Evolutionary conservation across 2,113 vertebrate species (phyloP), one percentile per base, ranked within the genome.

Genomic region (Pipa parva): DNA sequence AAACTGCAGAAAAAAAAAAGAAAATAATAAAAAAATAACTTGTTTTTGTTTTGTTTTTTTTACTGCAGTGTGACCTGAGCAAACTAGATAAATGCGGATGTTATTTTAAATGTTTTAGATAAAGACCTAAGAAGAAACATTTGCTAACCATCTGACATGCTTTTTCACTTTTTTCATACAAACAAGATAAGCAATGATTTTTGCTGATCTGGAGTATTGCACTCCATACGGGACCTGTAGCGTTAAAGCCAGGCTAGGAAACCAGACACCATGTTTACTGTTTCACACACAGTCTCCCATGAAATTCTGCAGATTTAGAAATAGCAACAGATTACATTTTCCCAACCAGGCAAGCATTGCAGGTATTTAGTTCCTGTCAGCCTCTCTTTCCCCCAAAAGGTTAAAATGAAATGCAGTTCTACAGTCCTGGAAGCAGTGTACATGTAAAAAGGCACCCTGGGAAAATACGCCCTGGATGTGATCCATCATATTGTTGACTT

Each of bases 391-490:
- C 7, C 39, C 11, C 39, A 11, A 18, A 42, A 42, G 39, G 39
- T 6, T 42, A n/a, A 42, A 42, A 42, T 11, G n/a, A 42, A 42
- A n/a, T 13, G 6, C 17, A 15, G 11, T n/a, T n/a, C n/a, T n/a
- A n/a, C n/a, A n/a, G n/a, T n/a, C 15, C 39, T n/a, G 13, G 11
- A 42, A 42, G 17, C 5, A 6, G n/a, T 42, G 15, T 42, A 17
- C 6, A 9, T 21, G 18, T 49, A 20, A 13, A 7, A n/a, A 22
- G 7, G 46, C 46, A 65, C 63, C 72, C 50, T 37, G 71, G 69
- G 63, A 71, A 61, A 63, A 61, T n/a, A 3, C 55, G 72, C 72
- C 59, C 49, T 31, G 68, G 46, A 72, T 51, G 31, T 59, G 26
- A 51, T 59, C 71, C 74, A 39, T 20, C 46, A 26, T 13, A 57